Percentiles rank a stretch among this genome's conserved stretches.
phyloP scores from a whole-genome alignment of 2,888 invertebrate genomes.

The Cephus sareptanus region DNA sequence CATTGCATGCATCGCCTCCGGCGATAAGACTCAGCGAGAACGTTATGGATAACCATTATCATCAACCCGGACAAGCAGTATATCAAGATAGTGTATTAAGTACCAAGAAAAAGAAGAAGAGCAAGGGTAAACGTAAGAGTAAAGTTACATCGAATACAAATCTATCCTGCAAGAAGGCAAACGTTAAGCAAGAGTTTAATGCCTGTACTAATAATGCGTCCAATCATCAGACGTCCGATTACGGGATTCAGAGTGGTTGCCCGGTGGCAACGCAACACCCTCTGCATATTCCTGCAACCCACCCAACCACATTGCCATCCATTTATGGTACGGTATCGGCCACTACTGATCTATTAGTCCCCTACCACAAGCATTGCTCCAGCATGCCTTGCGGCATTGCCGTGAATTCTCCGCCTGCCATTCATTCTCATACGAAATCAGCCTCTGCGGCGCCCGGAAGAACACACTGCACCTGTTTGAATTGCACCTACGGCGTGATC shows the following conservation, averaged over 20 bases:
- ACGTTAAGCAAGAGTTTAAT: conserved; percentile 41
- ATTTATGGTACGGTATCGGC: conserved; percentile 47
- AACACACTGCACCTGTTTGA: conserved; percentile 46
- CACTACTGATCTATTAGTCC: conserved; percentile 47
- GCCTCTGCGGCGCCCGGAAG: conserved; percentile 26
- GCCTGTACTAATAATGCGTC: conserved; percentile 27
- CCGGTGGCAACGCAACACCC: conserved; percentile 38
- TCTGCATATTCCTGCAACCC: conserved; percentile 43
- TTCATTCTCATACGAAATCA: conserved; percentile 36
- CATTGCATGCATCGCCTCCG: background rate
- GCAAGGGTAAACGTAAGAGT: conserved; percentile 32
- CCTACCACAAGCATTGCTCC: conserved; percentile 51
- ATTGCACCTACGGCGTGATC: conserved; percentile 49
- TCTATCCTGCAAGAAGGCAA: conserved; percentile 28
- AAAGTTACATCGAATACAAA: conserved; percentile 24
- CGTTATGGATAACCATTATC: background rate
- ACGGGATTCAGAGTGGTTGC: conserved; percentile 37
- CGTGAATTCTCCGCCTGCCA: conserved; percentile 39
- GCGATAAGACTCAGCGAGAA: background rate
- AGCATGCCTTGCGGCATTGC: conserved; percentile 47
- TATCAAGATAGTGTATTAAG: background rate
- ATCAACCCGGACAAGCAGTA: background rate
- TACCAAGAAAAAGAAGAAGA: conserved; percentile 26
- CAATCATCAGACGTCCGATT: conserved; percentile 34
- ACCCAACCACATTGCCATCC: conserved; percentile 30